Base-by-base conservation (phyloP, 1,140 invertebrate species). In the Sinella curviseta region DNA sequence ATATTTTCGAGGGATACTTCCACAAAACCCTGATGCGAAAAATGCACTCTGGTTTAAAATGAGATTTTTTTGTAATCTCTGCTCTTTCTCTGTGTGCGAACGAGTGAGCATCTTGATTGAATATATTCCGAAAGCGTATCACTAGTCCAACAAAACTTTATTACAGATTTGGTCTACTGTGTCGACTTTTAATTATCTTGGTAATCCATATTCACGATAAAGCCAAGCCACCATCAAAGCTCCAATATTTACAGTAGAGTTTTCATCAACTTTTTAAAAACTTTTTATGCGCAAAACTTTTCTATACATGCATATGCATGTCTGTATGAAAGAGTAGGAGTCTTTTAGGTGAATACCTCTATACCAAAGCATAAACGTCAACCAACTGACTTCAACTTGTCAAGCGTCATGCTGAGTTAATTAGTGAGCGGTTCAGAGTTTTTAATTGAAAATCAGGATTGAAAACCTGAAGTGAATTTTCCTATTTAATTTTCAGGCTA, bases 391-490 rank as follows among this genome's bases (percentile, higher is more conserved):
- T 60, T 60, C 14, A n/a, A 60, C 57, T 26, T 60, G 57, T 60
- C 57, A 60, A 26, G 24, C 14, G 12, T 17, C 57, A 60, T 60
- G 57, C 57, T 60, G 57, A 17, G 57, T 60, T 60, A 60, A 60
- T 60, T 60, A 60, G 57, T 60, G 57, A 60, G 14, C 57, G 57
- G 24, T 16, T 60, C 3, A 4, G 24, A 60, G 57, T 60, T 60
- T 60, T 60, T 60, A 60, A 60, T 60, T 60, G 57, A 60, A 60
- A 60, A 60, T 60, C 57, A 60, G 8, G 57, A 60, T 60, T 60
- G 57, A 60, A 60, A 60, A 12, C 57, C 57, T 26, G 24, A 26
- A 60, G 24, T 17, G 24, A 60, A 60, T n/a, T n/a, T n/a, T n/a
- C n/a, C n/a, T n/a, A n/a, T n/a, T 8, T 26, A 17, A 48, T 60